Base-by-base conservation (phyloP, 2,888 invertebrate species). In the Smittia sp. region DNA sequence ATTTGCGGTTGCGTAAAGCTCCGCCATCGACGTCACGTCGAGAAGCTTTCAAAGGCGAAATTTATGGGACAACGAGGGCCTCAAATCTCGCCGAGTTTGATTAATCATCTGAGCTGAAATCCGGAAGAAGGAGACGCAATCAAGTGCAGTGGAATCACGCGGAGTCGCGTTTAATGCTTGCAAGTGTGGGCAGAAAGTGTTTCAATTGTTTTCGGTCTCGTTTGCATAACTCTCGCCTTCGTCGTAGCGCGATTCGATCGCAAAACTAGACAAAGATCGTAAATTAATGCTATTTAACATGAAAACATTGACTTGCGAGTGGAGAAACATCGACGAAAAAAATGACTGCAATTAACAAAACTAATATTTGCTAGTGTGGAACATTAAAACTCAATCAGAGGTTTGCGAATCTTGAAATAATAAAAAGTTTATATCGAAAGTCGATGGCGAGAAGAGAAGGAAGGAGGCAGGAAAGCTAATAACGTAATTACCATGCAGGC, bases 71-170 rank as follows among this genome's bases (percentile, higher is more conserved):
- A 58, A 22, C 58, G 22, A 58, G 9, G 22, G 58, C 18, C 18
- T 11, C 2, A 58, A 58, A 3, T 58, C n/a, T 46, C 3, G 58
- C 58, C 18, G 11, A 18, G 4, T 58, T 58, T 58, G 58, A 58
- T 58, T 58, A 58, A 22, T 58, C 20, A 58, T 58, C 18, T 58
- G 20, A 1, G n/a, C 20, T 22, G 22, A 58, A 58, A 58, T 9
- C 58, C 58, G 58, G 58, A 58, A 58, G 22, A 58, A 46, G 46
- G n/a, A 46, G n/a, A 9, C 22, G 58, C 58, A 58, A 58, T 58
- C 58, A 58, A 58, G 58, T 58, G 58, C 58, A 58, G 58, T 9
- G 32, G 2, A 58, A 58, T 58, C 58, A 58, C 22, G 58, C n/a
- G 46, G 46, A 46, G 58, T n/a, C 2, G 2, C 22, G 58, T 58